phyloP scores from a whole-genome alignment of 2,888 invertebrate species.

The Xanthostigma xanthostigma region DNA sequence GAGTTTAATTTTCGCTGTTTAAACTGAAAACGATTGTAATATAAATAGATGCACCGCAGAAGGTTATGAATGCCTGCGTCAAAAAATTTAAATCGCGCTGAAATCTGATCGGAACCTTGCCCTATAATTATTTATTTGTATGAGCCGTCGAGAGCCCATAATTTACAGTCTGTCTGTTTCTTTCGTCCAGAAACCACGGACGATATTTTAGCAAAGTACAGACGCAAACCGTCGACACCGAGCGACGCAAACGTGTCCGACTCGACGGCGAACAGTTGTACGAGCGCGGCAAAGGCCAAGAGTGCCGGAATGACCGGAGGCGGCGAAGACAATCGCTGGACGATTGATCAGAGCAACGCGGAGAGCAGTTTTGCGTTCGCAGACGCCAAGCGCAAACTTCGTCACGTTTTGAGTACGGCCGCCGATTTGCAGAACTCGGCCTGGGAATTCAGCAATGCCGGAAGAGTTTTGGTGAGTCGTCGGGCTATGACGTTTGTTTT shows the following conservation, averaged over 20 bases:
- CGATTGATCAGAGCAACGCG: constrained; percentile 35
- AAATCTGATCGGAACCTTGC: no score
- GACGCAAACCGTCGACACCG: constrained; percentile 47
- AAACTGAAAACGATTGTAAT: no score
- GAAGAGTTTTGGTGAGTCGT: constrained; percentile 1
- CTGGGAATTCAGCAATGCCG: constrained; percentile 8
- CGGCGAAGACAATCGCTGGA: constrained; percentile 30
- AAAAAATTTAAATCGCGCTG: no score
- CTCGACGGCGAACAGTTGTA: constrained; percentile 26
- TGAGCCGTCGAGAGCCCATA: no score
- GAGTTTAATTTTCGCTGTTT: no score
- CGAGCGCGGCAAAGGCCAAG: constrained; percentile 19
- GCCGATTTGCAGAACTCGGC: constrained; percentile 21
- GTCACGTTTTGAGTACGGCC: constrained; percentile 79
- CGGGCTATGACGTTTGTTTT: no score
- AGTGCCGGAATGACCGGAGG: constrained; percentile 21
- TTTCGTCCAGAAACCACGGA: constrained; percentile 57
- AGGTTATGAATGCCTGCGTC: no score
- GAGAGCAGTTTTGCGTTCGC: constrained; percentile 43
- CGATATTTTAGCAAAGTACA: constrained; percentile 89
- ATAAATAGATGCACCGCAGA: no score
- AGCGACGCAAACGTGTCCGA: constrained; percentile 30
- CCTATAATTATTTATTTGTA: no score
- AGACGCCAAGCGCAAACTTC: constrained; percentile 74
- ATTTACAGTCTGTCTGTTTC: no score